Base-by-base conservation (phyloP, 2,797 vertebrate genomes). In the Halcyon smyrnensis region DNA sequence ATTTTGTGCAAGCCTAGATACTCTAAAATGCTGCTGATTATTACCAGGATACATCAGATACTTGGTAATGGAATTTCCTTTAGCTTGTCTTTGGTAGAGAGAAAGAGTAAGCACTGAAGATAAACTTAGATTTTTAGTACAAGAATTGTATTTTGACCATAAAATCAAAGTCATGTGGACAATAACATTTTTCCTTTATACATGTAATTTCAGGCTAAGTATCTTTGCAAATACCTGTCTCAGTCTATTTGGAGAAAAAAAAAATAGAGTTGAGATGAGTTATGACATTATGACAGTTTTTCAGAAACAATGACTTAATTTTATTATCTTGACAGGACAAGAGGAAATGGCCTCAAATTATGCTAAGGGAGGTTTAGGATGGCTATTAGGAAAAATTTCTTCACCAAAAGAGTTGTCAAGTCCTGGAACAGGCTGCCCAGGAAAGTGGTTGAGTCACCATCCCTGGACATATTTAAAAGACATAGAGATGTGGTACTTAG, bases 21-120 rank as follows among this genome's bases (percentile, higher is more conserved):
- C 62, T 96, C 87, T 91, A 96, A 87, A 89, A 70, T n/a, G 43
- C 37, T 93, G 24, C 48, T 83, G 90, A 60, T 37, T 95, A 19
- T 77, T 94, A 88, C 82, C 50, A 76, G 54, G 18, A 83, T 79
- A 51, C 19, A 82, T 73, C 41, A 68, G n/a, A 75, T 75, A 60
- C 13, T 51, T 2, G 12, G 73, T 87, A 95, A 93, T 53, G 76
- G 82, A 69, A 60, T 95, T 96, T 89, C 43, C 43, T 78, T 91
- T 70, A 84, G 17, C 34, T 77, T 84, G 8, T 70, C 50, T 90
- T 1, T 5, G 24, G 8, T 69, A 89, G 30, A 34, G 13, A 63
- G 57, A 57, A 92, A 68, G 17, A 57, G 34, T 30, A 86, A 89
- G 54, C 43, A 34, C 5, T 70, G 17, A 62, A 51, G 34, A 71